Conservation (phyloP, 1,140 invertebrate genomes). For the Drosophila malerkotliana region DNA sequence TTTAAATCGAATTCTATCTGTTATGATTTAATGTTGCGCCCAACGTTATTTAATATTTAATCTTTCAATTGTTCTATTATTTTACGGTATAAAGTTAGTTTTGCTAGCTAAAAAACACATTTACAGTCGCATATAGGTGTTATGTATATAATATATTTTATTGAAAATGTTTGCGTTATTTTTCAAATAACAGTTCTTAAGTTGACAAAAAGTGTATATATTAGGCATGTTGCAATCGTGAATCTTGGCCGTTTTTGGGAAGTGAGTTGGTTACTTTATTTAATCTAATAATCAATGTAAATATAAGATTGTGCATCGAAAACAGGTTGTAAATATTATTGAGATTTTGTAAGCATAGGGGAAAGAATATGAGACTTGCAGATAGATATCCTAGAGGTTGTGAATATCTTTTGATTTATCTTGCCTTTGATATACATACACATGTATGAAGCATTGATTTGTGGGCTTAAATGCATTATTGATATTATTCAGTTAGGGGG, state of each 20-base stretch:
- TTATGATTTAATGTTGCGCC: conserved; percentile 45
- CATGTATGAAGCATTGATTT: conserved; percentile 11
- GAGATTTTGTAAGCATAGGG: not conserved
- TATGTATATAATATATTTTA: conserved; percentile 45
- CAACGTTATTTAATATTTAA: conserved; percentile 32
- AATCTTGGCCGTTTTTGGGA: conserved; percentile 50
- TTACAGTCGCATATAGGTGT: conserved; percentile 62
- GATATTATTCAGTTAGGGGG: conserved; percentile 51
- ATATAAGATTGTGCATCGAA: conserved; percentile 12
- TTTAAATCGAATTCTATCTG: conserved; percentile 52
- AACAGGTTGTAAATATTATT: conserved; percentile 1
- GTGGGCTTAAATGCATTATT: conserved; percentile 68
- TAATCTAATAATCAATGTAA: conserved; percentile 12
- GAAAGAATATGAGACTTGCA: conserved; percentile 2
- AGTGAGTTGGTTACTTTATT: conserved; percentile 17
- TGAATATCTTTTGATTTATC: conserved; percentile 45
- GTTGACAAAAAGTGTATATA: conserved; percentile 39
- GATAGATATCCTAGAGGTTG: not conserved
- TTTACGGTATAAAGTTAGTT: conserved; percentile 73
- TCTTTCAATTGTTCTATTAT: conserved; percentile 66
- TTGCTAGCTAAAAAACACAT: conserved; percentile 77
- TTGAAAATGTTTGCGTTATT: conserved; percentile 67
- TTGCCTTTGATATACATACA: conserved; percentile 38
- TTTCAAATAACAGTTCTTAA: conserved; percentile 62
- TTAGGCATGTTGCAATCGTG: conserved; percentile 51